Evolutionary conservation across 2,113 vertebrate genomes (phyloP).

Genomic region (Stictonetta naevosa): DNA sequence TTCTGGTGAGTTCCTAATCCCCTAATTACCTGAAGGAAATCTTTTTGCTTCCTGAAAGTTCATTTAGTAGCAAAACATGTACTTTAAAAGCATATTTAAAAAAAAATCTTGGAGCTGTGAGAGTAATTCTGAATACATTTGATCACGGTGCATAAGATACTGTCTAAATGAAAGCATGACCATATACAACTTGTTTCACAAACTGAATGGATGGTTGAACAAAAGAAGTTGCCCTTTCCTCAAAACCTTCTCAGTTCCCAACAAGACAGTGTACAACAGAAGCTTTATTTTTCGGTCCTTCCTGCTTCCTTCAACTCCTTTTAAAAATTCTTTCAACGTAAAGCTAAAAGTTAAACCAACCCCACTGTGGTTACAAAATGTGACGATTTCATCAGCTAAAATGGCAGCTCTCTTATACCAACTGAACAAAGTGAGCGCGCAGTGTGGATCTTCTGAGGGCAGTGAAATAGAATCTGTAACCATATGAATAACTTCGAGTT

Average conservation of each 20-base stretch:
- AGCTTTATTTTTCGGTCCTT: background rate
- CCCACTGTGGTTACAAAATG: background rate
- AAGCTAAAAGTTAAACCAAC: background rate
- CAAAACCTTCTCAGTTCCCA: background rate
- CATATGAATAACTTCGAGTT: background rate
- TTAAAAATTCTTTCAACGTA: background rate
- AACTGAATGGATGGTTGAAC: background rate
- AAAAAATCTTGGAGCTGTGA: background rate
- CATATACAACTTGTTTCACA: background rate
- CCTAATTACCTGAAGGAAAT: background rate
- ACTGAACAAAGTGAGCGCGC: background rate
- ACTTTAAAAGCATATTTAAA: background rate
- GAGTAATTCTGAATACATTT: background rate
- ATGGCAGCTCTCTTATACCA: background rate
- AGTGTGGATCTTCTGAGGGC: background rate
- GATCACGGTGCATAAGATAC: accelerated
- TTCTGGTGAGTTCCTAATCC: background rate
- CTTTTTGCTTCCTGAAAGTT: background rate
- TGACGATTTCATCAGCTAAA: background rate
- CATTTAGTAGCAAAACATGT: background rate
- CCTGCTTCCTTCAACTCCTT: background rate
- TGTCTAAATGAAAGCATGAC: background rate
- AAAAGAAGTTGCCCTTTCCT: background rate
- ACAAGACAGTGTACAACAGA: background rate
- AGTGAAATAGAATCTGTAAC: background rate